These are phyloP conservation scores for Leptestheria dahalacensis DNA, from an alignment of 1,140 invertebrate genomes.

Conservation along the genomic window DNA sequence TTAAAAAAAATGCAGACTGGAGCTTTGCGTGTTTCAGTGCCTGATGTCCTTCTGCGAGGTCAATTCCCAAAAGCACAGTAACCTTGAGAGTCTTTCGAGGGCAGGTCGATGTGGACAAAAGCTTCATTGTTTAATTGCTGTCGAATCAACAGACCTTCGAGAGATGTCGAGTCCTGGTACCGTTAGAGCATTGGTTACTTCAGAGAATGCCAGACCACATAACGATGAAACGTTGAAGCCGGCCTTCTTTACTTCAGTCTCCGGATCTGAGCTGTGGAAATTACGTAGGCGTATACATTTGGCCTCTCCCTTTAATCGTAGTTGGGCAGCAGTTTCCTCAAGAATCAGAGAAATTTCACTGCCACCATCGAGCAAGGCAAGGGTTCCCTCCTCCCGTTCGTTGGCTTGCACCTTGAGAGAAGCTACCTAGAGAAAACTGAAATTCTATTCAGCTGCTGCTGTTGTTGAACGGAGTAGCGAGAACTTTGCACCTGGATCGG, in stretches of 20 bases:
- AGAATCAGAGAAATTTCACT: neutral
- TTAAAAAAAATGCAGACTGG: too few relatives aligned
- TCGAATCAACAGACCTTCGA: neutral
- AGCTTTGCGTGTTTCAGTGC: neutral
- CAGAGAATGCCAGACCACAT: neutral
- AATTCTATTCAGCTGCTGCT: neutral
- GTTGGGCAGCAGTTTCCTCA: neutral
- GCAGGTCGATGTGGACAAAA: neutral
- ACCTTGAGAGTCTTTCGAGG: neutral
- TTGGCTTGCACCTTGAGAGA: neutral
- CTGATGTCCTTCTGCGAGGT: neutral
- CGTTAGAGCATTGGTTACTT: neutral
- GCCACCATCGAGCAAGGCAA: neutral
- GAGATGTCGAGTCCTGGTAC: neutral
- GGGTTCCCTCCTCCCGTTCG: neutral
- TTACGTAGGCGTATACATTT: neutral
- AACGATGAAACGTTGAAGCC: neutral
- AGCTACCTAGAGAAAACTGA: neutral
- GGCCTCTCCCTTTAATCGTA: neutral
- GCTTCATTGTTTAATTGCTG: neutral
- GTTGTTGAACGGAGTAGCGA: neutral
- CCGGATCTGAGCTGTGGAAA: slow-evolving; percentile 5
- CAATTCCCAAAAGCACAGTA: neutral
- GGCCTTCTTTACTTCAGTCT: neutral
- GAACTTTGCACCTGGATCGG: neutral